Percentiles rank a stretch among this genome's conserved stretches.
These are phyloP conservation scores for Trichogramma pretiosum DNA, from an alignment of 1,140 invertebrate genomes.

Conservation along the genomic window DNA sequence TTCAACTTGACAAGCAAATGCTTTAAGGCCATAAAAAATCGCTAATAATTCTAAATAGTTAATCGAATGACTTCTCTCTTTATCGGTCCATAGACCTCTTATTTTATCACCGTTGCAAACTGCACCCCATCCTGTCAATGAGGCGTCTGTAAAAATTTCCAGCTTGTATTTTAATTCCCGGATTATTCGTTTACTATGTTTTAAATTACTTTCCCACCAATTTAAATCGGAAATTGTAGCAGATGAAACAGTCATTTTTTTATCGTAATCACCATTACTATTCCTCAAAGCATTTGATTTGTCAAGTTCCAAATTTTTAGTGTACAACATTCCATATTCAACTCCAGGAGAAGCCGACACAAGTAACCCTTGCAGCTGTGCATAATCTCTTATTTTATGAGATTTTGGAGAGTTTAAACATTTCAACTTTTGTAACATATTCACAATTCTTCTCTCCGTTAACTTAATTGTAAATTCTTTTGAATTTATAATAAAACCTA, in stretches of 20 bases:
- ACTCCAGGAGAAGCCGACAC: not conserved
- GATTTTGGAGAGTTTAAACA: not conserved
- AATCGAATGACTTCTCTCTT: conserved; percentile 20
- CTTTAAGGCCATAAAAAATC: conserved; percentile 4
- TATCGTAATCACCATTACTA: not conserved
- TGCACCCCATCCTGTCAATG: conserved; percentile 9
- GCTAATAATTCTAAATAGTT: conserved; percentile 21
- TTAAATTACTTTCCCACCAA: conserved; percentile 4
- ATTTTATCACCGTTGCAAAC: not conserved
- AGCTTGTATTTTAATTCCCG: not conserved
- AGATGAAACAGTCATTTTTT: not conserved
- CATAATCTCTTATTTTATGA: conserved; percentile 20
- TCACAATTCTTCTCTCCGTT: conserved; percentile 10
- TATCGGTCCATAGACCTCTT: conserved; percentile 4
- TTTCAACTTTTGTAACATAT: not conserved
- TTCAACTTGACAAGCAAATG: not conserved
- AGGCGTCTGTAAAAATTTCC: conserved; percentile 6
- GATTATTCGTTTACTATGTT: not conserved
- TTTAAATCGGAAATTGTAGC: not conserved
- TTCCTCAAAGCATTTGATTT: not conserved
- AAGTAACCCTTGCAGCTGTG: conserved; percentile 1
- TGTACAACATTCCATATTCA: conserved; percentile 2
- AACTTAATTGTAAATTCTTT: conserved; percentile 7
- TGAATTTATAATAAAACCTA: conserved; percentile 15
- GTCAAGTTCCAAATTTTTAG: not conserved